Evolutionary conservation across 2,113 vertebrate genomes (phyloP).

Genomic region (Phylloscopus trochilus): DNA sequence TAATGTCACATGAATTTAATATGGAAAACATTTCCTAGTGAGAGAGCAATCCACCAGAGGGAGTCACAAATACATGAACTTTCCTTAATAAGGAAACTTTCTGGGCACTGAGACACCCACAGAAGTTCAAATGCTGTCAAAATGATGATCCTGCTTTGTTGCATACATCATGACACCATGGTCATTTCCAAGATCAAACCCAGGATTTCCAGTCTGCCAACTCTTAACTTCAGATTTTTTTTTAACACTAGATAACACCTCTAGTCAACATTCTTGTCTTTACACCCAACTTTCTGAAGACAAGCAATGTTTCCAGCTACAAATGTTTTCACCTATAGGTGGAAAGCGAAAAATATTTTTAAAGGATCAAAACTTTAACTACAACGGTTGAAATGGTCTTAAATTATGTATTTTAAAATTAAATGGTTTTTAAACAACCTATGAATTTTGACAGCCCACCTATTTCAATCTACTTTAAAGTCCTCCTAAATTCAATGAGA

Average conservation of each 20-base stretch:
- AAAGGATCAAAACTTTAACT: background rate
- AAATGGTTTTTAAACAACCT: background rate
- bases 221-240: too few species aligned
- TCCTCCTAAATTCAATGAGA: background rate
- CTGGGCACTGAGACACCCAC: background rate
- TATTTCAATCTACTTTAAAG: background rate
- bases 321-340: background rate
- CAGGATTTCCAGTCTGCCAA: background rate
- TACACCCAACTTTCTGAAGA: background rate
- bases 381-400: background rate
- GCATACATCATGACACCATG: background rate
- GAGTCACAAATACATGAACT: background rate
- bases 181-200: background rate
- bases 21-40: background rate
- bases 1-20: background rate
- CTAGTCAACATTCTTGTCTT: background rate
- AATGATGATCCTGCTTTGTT: background rate
- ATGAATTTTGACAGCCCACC: background rate
- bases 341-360: background rate
- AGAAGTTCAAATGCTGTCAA: background rate
- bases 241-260: background rate
- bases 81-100: background rate
- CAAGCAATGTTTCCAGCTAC: background rate
- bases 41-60: constrained; percentile 16
- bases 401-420: background rate